phyloP scores from a whole-genome alignment of 2,888 invertebrate species.

The Anoplius nigerrimus region DNA sequence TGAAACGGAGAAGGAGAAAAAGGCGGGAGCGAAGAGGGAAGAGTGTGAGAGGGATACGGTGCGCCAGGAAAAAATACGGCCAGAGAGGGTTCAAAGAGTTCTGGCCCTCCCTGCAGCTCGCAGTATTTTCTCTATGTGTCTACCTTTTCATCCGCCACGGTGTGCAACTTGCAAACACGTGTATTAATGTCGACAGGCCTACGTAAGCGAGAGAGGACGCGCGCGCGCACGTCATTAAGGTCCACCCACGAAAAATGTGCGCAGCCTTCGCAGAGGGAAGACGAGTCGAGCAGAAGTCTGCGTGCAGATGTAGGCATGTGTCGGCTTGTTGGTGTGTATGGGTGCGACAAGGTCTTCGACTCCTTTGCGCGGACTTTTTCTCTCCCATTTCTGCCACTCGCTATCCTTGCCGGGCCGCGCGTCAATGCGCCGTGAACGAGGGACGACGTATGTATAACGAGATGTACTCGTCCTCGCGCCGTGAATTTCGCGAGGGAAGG shows the following conservation, averaged over 20 bases:
- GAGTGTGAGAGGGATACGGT: constrained; percentile 14
- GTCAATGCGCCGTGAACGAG: not conserved
- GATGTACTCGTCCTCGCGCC: constrained; percentile 6
- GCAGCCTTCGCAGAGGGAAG: not conserved
- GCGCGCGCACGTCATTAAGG: not conserved
- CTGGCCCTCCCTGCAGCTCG: constrained; percentile 46
- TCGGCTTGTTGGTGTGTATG: not conserved
- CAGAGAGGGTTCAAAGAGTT: constrained; percentile 62
- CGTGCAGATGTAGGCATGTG: too few relatives aligned
- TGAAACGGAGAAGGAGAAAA: constrained; percentile 38
- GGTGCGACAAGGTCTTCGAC: not conserved
- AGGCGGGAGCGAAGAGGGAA: constrained; percentile 26
- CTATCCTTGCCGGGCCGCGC: not conserved
- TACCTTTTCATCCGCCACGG: constrained; percentile 55
- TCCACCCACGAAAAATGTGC: constrained; percentile 5
- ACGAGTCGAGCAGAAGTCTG: not conserved
- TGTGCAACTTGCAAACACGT: constrained; percentile 9
- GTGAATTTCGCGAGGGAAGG: too few relatives aligned
- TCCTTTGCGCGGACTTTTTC: not conserved
- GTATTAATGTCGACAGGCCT: not conserved
- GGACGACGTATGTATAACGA: not conserved
- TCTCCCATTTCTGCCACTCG: too few relatives aligned
- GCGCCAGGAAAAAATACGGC: constrained; percentile 34
- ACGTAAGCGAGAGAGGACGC: too few relatives aligned
- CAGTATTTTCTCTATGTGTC: constrained; percentile 51